Evolutionary conservation across 2,113 vertebrate genomes (phyloP).

Genomic region (Sander lucioperca): DNA sequence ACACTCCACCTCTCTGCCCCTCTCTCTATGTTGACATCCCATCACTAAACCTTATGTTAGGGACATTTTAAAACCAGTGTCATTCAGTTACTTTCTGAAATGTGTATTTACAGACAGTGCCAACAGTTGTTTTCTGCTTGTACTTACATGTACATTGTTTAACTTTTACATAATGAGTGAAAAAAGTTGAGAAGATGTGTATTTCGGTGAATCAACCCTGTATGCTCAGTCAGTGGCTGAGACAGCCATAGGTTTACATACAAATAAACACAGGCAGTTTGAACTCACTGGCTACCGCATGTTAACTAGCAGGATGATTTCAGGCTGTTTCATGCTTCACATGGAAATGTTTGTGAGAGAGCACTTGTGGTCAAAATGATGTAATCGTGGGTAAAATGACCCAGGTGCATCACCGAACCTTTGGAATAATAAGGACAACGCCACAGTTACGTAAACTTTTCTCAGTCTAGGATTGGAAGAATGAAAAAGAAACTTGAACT

Average conservation of each 20-base stretch:
- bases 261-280: neutral
- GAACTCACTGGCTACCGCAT: constrained; percentile 11
- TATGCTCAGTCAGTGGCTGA: neutral
- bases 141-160: neutral
- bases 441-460: constrained; percentile 46
- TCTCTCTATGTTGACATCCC: neutral
- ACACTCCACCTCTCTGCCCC: neutral
- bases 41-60: neutral
- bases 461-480: constrained; percentile 15
- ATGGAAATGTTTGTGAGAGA: constrained; percentile 26
- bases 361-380: constrained; percentile 40
- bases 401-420: constrained; percentile 21
- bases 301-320: constrained; percentile 33
- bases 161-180: neutral
- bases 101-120: neutral
- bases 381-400: constrained; percentile 51
- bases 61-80: neutral
- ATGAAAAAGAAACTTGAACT: constrained; percentile 16
- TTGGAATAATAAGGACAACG: constrained; percentile 36
- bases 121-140: neutral
- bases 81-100: neutral
- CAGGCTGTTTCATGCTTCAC: constrained; percentile 40
- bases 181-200: neutral
- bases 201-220: neutral
- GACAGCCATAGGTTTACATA: neutral